Percentiles rank a stretch among this genome's conserved stretches.
These are phyloP conservation scores for Hypsibius dujardini DNA, from an alignment of 1,140 invertebrate genomes.

Conservation along the genomic window DNA sequence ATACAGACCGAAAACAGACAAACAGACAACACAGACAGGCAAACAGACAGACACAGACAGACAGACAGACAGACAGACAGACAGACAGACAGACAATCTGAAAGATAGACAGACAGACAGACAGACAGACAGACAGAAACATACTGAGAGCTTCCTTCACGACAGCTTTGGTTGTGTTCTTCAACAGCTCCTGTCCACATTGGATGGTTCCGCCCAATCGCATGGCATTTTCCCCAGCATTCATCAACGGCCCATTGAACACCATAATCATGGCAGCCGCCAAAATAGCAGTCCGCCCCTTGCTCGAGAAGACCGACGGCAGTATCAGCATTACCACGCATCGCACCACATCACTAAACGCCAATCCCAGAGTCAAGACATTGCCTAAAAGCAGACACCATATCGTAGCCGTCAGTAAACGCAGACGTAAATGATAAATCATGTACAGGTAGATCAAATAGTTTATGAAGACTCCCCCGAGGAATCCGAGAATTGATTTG, in stretches of 20 bases:
- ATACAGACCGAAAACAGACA: too few relatives aligned
- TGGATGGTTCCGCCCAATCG: constrained; percentile 52
- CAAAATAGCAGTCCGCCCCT: constrained; percentile 55
- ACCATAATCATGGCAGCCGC: constrained; percentile 58
- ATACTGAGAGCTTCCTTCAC: constrained; percentile 31
- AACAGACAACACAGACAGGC: too few relatives aligned
- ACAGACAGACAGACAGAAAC: neutral
- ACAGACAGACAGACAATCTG: too few relatives aligned
- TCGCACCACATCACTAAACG: constrained; percentile 10
- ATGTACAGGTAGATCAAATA: constrained; percentile 12
- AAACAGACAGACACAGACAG: too few relatives aligned
- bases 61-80: too few relatives aligned
- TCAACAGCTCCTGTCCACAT: constrained; percentile 46
- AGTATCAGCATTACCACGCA: constrained; percentile 40
- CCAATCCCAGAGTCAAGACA: constrained; percentile 11
- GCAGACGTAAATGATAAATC: constrained; percentile 8
- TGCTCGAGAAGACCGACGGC: constrained; percentile 56
- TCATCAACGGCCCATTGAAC: constrained; percentile 54
- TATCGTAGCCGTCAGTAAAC: neutral
- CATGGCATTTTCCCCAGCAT: constrained; percentile 53
- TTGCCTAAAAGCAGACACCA: neutral
- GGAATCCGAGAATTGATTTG: neutral
- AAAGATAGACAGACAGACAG: too few relatives aligned
- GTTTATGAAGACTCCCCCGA: neutral
- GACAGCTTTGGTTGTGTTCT: constrained; percentile 33